Evolutionary conservation across 1,140 invertebrate species (phyloP), one percentile per base, ranked within the genome.

Genomic region (Saxidomus purpurata): DNA sequence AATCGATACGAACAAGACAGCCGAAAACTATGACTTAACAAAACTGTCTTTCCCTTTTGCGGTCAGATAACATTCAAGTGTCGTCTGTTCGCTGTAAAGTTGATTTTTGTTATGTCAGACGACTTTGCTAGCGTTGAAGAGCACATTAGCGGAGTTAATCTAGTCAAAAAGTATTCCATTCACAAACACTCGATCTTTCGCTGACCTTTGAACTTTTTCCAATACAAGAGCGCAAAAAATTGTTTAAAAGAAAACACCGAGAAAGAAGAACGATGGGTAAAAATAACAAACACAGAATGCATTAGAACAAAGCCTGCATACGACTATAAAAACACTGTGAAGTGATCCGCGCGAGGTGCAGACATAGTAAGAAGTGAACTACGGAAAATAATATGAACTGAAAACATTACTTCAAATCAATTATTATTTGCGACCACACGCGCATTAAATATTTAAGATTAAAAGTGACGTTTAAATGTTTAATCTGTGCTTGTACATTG

Each of bases 1-100:
- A 71, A 71, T 71, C 67, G 22, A 71, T 71, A 71, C 34, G n/a
- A 22, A 19, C 25, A 17, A 40, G 13, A 28, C 22, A 36, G 34
- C 34, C 31, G 67, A 71, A 71, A 38, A 71, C 31, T 71, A 15
- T n/a, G 31, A 71, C 67, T 63, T 63, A 1, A 63, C 34, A 38
- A 38, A 36, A 40, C 36, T 71, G 67, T 19, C 34, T 71, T 71
- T 71, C 67, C 61, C 28, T 71, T 71, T 31, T 28, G 67, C 59
- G 67, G 67, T 71, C 67, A 71, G 34, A 71, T 71, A 71, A 40
- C 67, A 71, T 71, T 71, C 22, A 40, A 38, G 31, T 71, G 67
- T 71, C 67, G 67, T 71, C 67, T 71, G 67, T 19, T 67, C 67
- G 22, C 28, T 71, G 34, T 71, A 19, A 38, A 17, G 67, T 71